Evolutionary conservation across 2,888 invertebrate genomes (phyloP).

Genomic region (Bombylius major): DNA sequence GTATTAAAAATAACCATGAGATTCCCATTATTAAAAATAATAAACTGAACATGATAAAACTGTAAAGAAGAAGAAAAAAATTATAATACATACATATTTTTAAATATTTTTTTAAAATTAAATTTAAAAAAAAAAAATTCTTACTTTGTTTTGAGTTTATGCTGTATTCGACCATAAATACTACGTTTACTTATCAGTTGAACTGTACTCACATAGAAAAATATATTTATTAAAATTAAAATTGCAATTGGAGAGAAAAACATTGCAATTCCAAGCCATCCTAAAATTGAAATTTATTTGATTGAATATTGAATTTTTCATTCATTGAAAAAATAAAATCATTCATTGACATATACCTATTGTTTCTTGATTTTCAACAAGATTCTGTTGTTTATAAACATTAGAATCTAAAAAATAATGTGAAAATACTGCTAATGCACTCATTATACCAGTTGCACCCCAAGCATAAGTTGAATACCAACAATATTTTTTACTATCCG

Average conservation of each 20-base stretch:
- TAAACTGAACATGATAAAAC: constrained; percentile 67
- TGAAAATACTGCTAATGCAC: constrained; percentile 62
- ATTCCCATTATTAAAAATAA: constrained; percentile 61
- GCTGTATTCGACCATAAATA: constrained; percentile 74
- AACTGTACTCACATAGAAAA: constrained; percentile 67
- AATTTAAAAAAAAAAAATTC: constrained; percentile 7
- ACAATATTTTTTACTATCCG: constrained; percentile 75
- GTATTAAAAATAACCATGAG: constrained; percentile 62
- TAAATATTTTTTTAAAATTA: background rate
- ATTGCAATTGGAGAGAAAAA: constrained; percentile 74
- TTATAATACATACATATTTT: background rate
- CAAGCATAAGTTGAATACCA: constrained; percentile 75
- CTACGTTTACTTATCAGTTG: constrained; percentile 68
- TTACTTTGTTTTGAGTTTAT: constrained; percentile 73
- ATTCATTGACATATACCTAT: constrained; percentile 41
- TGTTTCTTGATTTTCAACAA: constrained; percentile 55
- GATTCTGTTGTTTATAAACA: constrained; percentile 39
- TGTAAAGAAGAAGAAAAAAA: constrained; percentile 34
- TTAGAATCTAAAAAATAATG: constrained; percentile 66
- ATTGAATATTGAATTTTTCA: background rate
- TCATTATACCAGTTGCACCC: constrained; percentile 58
- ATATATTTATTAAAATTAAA: constrained; percentile 63
- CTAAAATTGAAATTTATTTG: constrained; percentile 35
- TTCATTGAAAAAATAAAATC: background rate
- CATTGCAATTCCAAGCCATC: constrained; percentile 69